Percentiles rank a stretch among this genome's conserved stretches.
phyloP scores from a whole-genome alignment of 2,113 vertebrate species.

The Crotalus tigris region DNA sequence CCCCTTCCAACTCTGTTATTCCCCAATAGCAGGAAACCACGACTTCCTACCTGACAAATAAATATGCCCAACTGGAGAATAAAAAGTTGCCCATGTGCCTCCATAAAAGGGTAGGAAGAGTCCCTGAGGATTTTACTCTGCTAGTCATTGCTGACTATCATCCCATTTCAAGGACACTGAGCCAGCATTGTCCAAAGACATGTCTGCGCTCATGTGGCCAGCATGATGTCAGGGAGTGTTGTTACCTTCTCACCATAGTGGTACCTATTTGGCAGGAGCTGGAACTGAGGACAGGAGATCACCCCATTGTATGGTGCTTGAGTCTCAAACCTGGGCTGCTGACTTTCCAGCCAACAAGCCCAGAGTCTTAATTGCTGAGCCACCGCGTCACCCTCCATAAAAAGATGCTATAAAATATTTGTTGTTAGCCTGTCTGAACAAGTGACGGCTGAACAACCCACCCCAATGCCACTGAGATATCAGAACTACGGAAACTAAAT shows the following conservation, averaged over 20 bases:
- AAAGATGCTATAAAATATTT: background rate
- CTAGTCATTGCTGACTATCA: background rate
- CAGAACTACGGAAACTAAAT: background rate
- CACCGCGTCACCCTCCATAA: background rate
- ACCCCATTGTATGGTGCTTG: background rate
- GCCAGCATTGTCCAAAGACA: background rate
- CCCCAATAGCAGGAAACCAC: background rate
- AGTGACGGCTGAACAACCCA: background rate
- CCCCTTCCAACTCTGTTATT: background rate
- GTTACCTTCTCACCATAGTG: background rate
- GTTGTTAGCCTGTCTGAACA: background rate
- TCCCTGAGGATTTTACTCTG: background rate
- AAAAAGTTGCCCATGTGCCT: background rate
- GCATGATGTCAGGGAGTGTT: background rate
- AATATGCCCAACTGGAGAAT: background rate
- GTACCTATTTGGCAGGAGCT: background rate
- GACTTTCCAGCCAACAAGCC: background rate
- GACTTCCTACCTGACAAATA: background rate
- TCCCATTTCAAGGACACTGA: background rate
- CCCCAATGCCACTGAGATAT: background rate
- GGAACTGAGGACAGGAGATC: background rate
- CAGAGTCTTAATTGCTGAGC: background rate
- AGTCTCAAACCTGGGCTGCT: background rate
- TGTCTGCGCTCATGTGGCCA: background rate
- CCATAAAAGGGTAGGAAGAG: background rate